phyloP scores from a whole-genome alignment of 2,113 vertebrate species.

The Myotis brandtii region DNA sequence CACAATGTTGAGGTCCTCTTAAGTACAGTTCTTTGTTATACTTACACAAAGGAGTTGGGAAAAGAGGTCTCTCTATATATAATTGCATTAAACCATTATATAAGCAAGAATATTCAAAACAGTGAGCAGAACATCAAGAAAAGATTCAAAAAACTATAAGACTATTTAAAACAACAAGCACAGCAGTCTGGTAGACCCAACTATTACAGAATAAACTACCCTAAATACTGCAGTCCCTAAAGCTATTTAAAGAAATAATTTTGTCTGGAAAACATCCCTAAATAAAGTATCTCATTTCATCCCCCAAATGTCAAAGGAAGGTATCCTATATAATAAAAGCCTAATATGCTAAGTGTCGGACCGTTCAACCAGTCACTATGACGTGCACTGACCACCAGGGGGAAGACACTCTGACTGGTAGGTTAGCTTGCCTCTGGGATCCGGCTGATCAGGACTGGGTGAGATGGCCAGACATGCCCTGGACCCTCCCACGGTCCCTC shows the following conservation, averaged over 20 bases:
- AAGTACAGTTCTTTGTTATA: background rate
- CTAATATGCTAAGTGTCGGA: no score
- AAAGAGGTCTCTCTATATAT: background rate
- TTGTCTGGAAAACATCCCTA: background rate
- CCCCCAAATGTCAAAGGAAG: background rate
- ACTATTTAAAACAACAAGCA: constrained; percentile 25
- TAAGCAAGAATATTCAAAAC: constrained; percentile 46
- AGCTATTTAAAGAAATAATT: constrained; percentile 29
- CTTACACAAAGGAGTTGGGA: background rate
- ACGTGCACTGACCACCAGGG: no score
- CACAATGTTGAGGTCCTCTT: background rate
- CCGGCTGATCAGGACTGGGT: no score
- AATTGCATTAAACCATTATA: background rate
- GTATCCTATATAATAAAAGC: background rate
- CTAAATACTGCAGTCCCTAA: background rate
- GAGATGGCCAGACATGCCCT: no score
- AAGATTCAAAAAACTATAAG: background rate
- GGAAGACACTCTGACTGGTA: no score
- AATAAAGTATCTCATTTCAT: background rate
- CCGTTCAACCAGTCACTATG: no score
- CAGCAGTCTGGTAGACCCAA: background rate
- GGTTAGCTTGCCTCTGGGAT: no score
- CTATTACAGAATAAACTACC: background rate
- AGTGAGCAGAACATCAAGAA: background rate
- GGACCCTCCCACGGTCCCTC: no score